These are phyloP conservation scores for Budorcas taxicolor DNA, from an alignment of 2,113 vertebrate species.

Conservation along the genomic window DNA sequence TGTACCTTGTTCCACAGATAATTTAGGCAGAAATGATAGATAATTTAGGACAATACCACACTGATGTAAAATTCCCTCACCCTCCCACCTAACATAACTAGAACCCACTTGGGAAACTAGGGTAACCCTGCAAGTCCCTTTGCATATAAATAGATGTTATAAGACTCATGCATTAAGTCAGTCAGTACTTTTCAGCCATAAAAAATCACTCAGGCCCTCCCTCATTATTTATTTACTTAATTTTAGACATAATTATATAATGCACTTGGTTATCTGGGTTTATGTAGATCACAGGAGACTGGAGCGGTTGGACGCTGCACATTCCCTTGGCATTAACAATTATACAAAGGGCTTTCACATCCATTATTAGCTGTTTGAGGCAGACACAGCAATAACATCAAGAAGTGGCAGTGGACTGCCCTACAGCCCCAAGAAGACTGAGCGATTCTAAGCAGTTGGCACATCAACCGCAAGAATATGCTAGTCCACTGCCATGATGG, in stretches of 20 bases:
- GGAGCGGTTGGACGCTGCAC: background rate
- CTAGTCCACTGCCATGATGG: background rate
- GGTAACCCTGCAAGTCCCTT: background rate
- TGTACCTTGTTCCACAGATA: background rate
- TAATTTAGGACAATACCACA: background rate
- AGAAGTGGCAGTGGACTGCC: slow-evolving; percentile 5
- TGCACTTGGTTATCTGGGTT: slow-evolving; percentile 2
- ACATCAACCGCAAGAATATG: background rate
- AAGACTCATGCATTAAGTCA: background rate
- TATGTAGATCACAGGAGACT: background rate
- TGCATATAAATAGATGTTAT: background rate
- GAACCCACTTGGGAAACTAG: background rate
- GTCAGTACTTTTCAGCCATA: background rate
- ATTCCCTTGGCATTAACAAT: slow-evolving; percentile 12
- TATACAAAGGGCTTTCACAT: slow-evolving; percentile 15
- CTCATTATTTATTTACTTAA: slow-evolving; percentile 39
- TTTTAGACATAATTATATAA: slow-evolving; percentile 21
- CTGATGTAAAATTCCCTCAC: background rate
- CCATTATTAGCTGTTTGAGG: background rate
- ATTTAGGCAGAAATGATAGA: background rate
- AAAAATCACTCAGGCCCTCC: background rate
- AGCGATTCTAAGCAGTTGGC: background rate
- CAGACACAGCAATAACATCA: background rate
- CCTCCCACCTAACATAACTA: background rate
- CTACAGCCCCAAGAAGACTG: background rate